phyloP scores from a whole-genome alignment of 53 echinoderm and acorn worm genomes.

The Paracentrotus lividus region DNA sequence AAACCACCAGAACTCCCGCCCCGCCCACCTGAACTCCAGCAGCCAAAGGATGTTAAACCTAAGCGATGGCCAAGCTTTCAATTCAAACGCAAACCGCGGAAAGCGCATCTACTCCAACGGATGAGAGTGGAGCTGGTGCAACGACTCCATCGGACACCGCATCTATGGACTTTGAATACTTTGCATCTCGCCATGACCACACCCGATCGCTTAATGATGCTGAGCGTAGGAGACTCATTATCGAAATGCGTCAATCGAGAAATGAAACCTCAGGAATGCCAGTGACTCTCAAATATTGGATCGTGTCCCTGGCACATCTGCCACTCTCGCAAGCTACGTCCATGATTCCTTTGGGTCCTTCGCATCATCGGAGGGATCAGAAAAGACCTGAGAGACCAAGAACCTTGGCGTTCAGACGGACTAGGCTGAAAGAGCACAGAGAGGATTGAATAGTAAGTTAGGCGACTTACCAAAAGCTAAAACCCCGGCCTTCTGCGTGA shows the following conservation, averaged over 20 bases:
- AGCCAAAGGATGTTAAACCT: constrained; percentile 73
- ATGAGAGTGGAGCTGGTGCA: constrained; percentile 89
- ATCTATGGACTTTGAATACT: constrained; percentile 81
- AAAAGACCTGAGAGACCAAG: constrained; percentile 78
- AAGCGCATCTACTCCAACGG: constrained; percentile 90
- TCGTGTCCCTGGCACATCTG: background rate
- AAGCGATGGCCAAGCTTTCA: constrained; percentile 88
- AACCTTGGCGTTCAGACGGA: constrained; percentile 82
- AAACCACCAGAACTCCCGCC: constrained; percentile 58
- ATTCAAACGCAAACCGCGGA: constrained; percentile 83
- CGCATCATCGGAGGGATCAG: constrained; percentile 82
- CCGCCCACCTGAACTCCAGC: constrained; percentile 67
- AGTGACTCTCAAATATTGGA: constrained; percentile 87
- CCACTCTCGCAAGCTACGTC: constrained; percentile 12
- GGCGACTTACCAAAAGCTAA: too few relatives aligned
- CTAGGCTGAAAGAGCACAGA: constrained; percentile 86
- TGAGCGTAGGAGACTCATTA: constrained; percentile 83
- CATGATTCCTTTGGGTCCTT: constrained; percentile 73
- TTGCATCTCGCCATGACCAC: constrained; percentile 69
- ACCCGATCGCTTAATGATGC: constrained; percentile 82
- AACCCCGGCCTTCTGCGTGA: too few relatives aligned
- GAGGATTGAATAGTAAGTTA: constrained; percentile 90
- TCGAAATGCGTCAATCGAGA: constrained; percentile 81
- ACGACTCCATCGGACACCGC: constrained; percentile 89
- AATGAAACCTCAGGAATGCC: constrained; percentile 74